Conservation (phyloP, 2,888 invertebrate species). For the Drosophila crucigera region DNA sequence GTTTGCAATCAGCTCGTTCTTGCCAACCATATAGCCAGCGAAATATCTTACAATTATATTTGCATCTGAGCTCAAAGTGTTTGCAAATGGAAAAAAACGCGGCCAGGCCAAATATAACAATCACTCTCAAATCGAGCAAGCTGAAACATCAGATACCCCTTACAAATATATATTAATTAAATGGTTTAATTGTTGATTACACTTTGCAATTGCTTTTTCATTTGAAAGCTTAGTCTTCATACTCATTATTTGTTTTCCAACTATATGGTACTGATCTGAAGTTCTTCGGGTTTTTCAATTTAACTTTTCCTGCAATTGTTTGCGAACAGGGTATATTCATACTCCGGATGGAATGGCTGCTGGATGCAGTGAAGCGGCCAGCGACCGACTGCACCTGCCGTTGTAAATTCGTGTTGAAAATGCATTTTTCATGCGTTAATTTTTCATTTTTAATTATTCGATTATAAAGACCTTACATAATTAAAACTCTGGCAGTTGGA, state of each 20-base stretch:
- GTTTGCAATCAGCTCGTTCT: constrained; percentile 8
- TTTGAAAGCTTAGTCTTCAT: neutral
- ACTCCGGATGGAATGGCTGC: constrained; percentile 25
- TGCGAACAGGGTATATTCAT: constrained; percentile 4
- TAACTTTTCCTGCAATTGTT: neutral
- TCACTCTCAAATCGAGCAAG: neutral
- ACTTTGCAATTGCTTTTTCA: neutral
- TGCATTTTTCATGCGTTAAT: constrained; percentile 80
- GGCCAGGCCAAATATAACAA: constrained; percentile 37
- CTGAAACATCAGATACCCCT: constrained; percentile 1
- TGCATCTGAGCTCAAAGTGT: constrained; percentile 70
- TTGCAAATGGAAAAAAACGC: constrained; percentile 47
- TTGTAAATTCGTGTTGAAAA: constrained; percentile 73
- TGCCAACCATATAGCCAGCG: constrained; percentile 62
- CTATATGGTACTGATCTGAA: neutral
- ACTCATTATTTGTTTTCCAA: neutral
- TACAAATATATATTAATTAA: neutral
- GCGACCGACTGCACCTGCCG: constrained; percentile 40
- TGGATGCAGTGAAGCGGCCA: constrained; percentile 21
- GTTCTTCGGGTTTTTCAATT: neutral
- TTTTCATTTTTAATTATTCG: constrained; percentile 80
- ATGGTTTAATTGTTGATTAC: neutral
- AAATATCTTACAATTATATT: constrained; percentile 80
- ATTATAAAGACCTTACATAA: constrained; percentile 79
- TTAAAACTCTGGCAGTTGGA: constrained; percentile 60